Evolutionary conservation across 2,113 vertebrate species (phyloP), one percentile per base, ranked within the genome.

Genomic region (Muntiacus reevesi): DNA sequence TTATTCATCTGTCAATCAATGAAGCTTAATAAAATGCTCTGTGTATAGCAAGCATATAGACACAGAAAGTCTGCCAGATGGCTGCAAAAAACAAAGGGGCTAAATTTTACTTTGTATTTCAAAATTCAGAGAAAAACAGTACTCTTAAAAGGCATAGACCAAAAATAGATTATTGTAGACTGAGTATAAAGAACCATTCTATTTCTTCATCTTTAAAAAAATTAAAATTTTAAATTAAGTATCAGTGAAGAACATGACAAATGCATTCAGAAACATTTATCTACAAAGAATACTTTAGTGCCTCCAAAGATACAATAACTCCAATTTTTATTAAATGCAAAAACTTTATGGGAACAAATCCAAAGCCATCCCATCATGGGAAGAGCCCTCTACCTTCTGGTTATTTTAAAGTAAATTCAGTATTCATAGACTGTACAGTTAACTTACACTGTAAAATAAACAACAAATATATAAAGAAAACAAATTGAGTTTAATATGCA

Each of bases 91-190:
- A 64, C 36, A 96, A 64, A 50, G 64, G 30, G 17, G 54, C 67
- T 64, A 89, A n/a, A 92, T 92, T 95, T 82, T 84, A 95, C 85
- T 94, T 97, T 21, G 15, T 81, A 87, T 91, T 97, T 97, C 52
- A 97, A 94, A 96, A 96, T 91, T 88, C 60, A 92, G 60, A 96
- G 25, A 89, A 85, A 57, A 21, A n/a, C 14, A 91, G 43, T 74
- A 95, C 25, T 81, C 91, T 33, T 93, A 92, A 88, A 97, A 94
- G 25, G 59, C 45, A 2, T 50, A 78, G 15, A 95, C 23, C 62
- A 89, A 92, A 93, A 93, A 54, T 25, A 91, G 78, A 95, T 94
- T 55, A 87, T 2, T 97, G 21, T 4, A 64, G 67, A 96, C 2
- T 71, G 50, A 76, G 4, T 87, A 95, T 43, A 97, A 95, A 82